Conservation (phyloP, 2,113 vertebrate genomes). For the Connochaetes taurinus region DNA sequence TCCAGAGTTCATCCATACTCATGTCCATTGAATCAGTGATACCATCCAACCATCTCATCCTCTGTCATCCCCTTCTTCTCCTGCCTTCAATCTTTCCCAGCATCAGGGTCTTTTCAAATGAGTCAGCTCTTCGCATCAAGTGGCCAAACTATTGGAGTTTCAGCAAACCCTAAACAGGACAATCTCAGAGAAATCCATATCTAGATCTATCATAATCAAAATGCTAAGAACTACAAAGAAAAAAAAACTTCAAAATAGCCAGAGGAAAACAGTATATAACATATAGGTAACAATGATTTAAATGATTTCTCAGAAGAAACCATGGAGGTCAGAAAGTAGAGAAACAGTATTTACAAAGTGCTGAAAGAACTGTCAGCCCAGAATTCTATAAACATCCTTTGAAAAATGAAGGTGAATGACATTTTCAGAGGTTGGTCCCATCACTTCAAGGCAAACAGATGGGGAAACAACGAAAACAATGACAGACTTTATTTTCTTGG, state of each 20-base stretch:
- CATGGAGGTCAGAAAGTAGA: neutral
- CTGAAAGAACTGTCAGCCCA: neutral
- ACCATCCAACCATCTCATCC: neutral
- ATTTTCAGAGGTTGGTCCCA: neutral
- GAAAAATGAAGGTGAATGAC: slow-evolving; percentile 25
- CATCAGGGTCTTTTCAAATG: neutral
- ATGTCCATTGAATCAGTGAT: neutral
- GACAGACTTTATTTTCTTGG: neutral
- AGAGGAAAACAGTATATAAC: neutral
- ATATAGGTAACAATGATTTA: neutral
- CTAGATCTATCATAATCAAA: neutral
- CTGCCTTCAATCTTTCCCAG: neutral
- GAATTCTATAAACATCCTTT: slow-evolving; percentile 10
- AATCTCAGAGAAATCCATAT: neutral
- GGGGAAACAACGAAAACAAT: neutral
- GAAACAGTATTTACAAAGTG: neutral
- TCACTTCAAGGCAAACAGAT: neutral
- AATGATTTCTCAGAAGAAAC: neutral
- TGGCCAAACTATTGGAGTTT: neutral
- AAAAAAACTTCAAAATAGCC: neutral
- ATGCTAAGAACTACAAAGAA: slow-evolving; percentile 5
- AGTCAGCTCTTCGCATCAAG: neutral
- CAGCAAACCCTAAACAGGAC: neutral
- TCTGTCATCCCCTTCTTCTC: neutral
- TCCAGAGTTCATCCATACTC: neutral